phyloP scores from a whole-genome alignment of 1,140 invertebrate species.

The Calosoma granatense region DNA sequence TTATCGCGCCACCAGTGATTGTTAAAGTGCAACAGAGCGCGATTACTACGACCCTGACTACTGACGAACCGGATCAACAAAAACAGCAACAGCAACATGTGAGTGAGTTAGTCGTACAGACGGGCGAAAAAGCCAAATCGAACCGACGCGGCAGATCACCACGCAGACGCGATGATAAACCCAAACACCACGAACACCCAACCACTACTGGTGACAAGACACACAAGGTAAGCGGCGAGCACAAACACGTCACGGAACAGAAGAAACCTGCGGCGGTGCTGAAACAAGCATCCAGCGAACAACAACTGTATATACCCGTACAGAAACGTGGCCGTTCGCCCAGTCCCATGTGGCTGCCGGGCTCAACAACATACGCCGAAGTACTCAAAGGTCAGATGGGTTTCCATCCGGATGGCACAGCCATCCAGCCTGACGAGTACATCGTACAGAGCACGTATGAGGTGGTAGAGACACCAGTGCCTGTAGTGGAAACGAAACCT shows the following conservation, averaged over 20 bases:
- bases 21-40: constrained; percentile 6
- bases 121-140: constrained; percentile 31
- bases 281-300: background rate
- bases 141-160: constrained; percentile 34
- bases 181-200: constrained; percentile 17
- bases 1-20: constrained; percentile 8
- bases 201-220: constrained; percentile 9
- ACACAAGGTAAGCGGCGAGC: background rate
- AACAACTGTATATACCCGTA: background rate
- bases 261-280: background rate
- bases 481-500: constrained; percentile 28
- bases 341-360: constrained; percentile 62
- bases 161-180: constrained; percentile 21
- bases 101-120: constrained; percentile 31
- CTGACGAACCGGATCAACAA: background rate
- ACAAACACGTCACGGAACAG: constrained; percentile 6
- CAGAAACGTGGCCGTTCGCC: constrained; percentile 41
- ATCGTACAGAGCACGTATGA: constrained; percentile 12
- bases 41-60: background rate
- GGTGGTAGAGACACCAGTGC: constrained; percentile 3
- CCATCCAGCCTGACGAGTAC: constrained; percentile 13
- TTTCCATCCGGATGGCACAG: background rate
- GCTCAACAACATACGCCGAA: constrained; percentile 65
- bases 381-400: constrained; percentile 49
- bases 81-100: too few species aligned